phyloP scores from a whole-genome alignment of 2,113 vertebrate genomes.

The Ondatra zibethicus region DNA sequence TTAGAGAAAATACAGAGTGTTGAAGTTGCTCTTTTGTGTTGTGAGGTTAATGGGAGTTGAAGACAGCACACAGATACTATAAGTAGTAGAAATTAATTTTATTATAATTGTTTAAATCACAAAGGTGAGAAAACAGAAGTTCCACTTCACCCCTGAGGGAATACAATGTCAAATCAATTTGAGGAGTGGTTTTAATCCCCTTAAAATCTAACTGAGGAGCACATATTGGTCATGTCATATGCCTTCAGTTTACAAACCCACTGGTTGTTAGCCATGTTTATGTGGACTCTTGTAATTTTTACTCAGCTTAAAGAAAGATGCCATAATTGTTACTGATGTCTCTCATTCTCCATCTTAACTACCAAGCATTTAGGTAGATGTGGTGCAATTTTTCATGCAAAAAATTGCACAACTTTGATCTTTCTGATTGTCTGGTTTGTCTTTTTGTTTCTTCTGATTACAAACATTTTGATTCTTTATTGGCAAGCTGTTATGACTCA shows the following conservation, averaged over 20 bases:
- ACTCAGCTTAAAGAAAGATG: constrained; percentile 21
- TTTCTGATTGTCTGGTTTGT: not conserved
- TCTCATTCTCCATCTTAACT: constrained; percentile 52
- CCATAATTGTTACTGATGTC: constrained; percentile 33
- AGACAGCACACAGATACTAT: constrained; percentile 45
- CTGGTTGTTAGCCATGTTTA: not conserved
- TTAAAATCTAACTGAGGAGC: constrained; percentile 69
- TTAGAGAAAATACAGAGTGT: not conserved
- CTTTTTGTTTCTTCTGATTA: constrained; percentile 36
- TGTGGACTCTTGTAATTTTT: constrained; percentile 53
- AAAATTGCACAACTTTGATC: constrained; percentile 28
- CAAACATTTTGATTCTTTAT: constrained; percentile 7
- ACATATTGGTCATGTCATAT: constrained; percentile 67
- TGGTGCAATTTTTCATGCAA: not conserved
- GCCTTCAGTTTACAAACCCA: constrained; percentile 59
- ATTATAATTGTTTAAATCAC: constrained; percentile 70
- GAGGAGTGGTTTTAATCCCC: constrained; percentile 75
- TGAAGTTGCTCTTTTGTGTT: constrained; percentile 59
- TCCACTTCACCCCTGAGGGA: constrained; percentile 27
- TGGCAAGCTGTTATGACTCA: not conserved
- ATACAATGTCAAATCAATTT: constrained; percentile 40
- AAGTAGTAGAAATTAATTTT: constrained; percentile 76
- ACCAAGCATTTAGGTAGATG: constrained; percentile 43
- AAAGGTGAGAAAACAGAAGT: constrained; percentile 69
- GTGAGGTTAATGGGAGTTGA: constrained; percentile 69